A percentile compares a stretch with the other conserved stretches of the same genome.
Evolutionary conservation across 2,888 invertebrate species (phyloP).

Genomic region (Caenorhabditis sp.): DNA sequence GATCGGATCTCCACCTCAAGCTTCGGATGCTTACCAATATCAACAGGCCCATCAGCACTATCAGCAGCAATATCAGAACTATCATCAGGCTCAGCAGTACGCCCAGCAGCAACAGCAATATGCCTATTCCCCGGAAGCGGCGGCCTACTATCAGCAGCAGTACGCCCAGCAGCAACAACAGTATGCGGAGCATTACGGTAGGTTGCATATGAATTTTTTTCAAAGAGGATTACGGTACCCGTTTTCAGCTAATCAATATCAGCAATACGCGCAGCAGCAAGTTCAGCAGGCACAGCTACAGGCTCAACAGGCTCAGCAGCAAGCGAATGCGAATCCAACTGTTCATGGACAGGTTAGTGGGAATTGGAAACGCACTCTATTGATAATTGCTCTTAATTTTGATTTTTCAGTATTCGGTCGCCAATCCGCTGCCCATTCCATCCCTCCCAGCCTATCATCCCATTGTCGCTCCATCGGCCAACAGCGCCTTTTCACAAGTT

Average conservation of each 20-base stretch:
- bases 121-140: slow-evolving; percentile 42
- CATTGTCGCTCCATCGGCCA: slow-evolving; percentile 66
- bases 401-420: slow-evolving; percentile 54
- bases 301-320: slow-evolving; percentile 9
- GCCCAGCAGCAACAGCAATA: slow-evolving; percentile 39
- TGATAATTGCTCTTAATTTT: background rate
- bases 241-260: slow-evolving; percentile 45
- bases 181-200: slow-evolving; percentile 47
- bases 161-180: slow-evolving; percentile 39
- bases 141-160: slow-evolving; percentile 52
- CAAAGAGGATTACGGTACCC: background rate
- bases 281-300: slow-evolving; percentile 49
- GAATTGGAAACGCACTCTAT: slow-evolving; percentile 9
- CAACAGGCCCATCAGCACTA: slow-evolving; percentile 35
- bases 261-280: slow-evolving; percentile 47
- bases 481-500: slow-evolving; percentile 71
- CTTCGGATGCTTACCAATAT: slow-evolving; percentile 14
- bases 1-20: slow-evolving; percentile 42
- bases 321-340: slow-evolving; percentile 36
- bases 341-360: slow-evolving; percentile 47
- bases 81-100: no score
- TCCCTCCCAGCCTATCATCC: slow-evolving; percentile 38
- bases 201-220: no score
- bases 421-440: slow-evolving; percentile 59
- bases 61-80: slow-evolving; percentile 23